These are phyloP conservation scores for Andinoacara biseriatus DNA, from an alignment of 2,113 vertebrate genomes.

Conservation along the genomic window DNA sequence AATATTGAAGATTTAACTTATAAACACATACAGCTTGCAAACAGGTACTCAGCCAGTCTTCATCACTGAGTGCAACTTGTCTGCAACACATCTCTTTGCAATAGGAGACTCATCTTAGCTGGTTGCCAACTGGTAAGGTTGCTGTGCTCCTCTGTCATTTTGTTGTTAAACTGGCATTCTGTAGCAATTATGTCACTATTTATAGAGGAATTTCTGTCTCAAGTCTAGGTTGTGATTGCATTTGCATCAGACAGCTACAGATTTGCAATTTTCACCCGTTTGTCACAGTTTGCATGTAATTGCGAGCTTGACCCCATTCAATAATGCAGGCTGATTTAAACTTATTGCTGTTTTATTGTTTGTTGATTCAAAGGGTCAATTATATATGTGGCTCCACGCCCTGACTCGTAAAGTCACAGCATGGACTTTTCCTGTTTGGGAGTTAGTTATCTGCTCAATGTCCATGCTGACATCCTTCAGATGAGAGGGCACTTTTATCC, in stretches of 20 bases:
- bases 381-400: background rate
- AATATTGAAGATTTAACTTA: too few relatives aligned
- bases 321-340: background rate
- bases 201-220: background rate
- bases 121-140: too few relatives aligned
- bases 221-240: background rate
- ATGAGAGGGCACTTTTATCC: background rate
- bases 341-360: background rate
- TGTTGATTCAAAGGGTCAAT: background rate
- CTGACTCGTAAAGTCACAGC: background rate
- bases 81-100: too few relatives aligned
- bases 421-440: background rate
- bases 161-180: background rate
- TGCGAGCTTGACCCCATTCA: background rate
- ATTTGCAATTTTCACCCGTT: background rate
- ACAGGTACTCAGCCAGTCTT: too few relatives aligned
- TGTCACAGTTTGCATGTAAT: background rate
- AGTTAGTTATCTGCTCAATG: too few relatives aligned
- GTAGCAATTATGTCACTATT: background rate
- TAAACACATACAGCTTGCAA: too few relatives aligned
- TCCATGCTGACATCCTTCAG: background rate
- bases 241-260: background rate
- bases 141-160: background rate
- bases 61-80: too few relatives aligned
- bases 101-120: too few relatives aligned